Base-by-base conservation (phyloP, 2,888 invertebrate species). In the Cheilosia urbana region DNA sequence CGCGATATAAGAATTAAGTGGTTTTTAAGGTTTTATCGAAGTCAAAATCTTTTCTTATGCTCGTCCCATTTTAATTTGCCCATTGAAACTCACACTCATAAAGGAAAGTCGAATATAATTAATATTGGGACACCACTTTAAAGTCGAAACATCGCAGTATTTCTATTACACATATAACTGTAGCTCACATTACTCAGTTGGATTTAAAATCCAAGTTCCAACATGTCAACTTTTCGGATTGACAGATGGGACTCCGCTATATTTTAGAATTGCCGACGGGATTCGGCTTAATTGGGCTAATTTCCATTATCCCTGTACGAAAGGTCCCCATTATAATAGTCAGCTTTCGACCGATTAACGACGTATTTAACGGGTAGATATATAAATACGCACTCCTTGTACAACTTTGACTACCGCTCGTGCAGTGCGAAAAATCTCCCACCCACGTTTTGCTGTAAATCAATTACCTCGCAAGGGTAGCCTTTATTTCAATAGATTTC, bases 231-330 rank as follows among this genome's bases (percentile, higher is more conserved):
- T 7, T 3, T 19, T 47, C 7, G n/a, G 9, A 17, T 6, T 47
- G 45, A 47, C 45, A 47, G 45, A 9, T 47, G 45, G 17, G 45
- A 9, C 4, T 47, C 9, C 3, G 9, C 2, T 6, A 47, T 17
- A 45, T 17, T 45, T 37, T 4, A 37, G 45, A 45, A 45, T 17
- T 17, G 45, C 45, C 45, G n/a, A 3, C n/a, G 17, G 45, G 2
- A 17, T 17, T 47, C 2, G 19, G 2, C 37, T 27, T 72, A 72
- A 72, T 72, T 72, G 40, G n/a, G 49, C 72, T 62, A 73, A 73
- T 73, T 63, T 62, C 15, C 42, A 73, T 62, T 73, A 55, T 73
- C 53, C 19, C 21, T 13, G 37, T 19, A 5, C 21, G 62, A 47
- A 13, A 27, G 2, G 2, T 15, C 4, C 17, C 24, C 17, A 17